Evolutionary conservation across 2,113 vertebrate genomes (phyloP).

Genomic region (Myiagra hebetior): DNA sequence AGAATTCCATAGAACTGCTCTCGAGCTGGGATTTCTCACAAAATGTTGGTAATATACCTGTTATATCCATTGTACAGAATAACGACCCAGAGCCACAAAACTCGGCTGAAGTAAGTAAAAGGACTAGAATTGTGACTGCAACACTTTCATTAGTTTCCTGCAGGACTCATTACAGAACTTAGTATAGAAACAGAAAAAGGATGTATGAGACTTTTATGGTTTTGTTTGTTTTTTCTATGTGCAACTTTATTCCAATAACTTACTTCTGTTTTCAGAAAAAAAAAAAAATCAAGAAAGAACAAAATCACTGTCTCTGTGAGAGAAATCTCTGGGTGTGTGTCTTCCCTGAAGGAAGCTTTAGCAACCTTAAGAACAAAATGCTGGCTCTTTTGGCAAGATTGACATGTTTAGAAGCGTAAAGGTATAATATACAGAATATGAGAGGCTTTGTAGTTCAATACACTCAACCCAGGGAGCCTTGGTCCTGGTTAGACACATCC

Average conservation of each 20-base stretch:
- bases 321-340: not conserved
- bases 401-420: not conserved
- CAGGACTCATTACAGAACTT: not conserved
- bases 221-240: not conserved
- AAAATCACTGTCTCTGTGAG: not conserved
- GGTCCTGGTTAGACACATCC: not conserved
- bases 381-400: not conserved
- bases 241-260: not conserved
- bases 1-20: not conserved
- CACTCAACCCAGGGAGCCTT: not conserved
- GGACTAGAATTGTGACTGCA: not conserved
- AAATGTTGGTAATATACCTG: not conserved
- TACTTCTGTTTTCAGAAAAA: not conserved
- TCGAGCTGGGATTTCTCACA: not conserved
- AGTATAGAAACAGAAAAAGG: not conserved
- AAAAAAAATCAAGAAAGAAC: not conserved
- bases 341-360: not conserved
- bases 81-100: not conserved
- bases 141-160: not conserved
- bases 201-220: not conserved
- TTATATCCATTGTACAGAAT: not conserved
- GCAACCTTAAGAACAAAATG: not conserved
- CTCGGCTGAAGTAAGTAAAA: not conserved
- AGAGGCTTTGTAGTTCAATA: not conserved
- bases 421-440: rapidly evolving